Percentiles rank a stretch among this genome's conserved stretches.
Evolutionary conservation across 2,113 vertebrate species (phyloP).

Genomic region (Ondatra zibethicus): DNA sequence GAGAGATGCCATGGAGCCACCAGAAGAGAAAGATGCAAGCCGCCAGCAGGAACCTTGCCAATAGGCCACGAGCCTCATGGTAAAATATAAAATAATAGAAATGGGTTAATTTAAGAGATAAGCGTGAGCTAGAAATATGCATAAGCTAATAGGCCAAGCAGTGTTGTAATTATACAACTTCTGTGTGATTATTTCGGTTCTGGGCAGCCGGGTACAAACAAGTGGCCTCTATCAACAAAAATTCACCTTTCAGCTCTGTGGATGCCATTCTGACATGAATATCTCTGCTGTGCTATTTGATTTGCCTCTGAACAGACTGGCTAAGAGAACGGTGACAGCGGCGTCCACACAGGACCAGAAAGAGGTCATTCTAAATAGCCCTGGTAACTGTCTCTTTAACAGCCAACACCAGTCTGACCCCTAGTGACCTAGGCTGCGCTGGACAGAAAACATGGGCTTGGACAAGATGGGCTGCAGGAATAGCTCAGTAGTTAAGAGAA

Average conservation of each 20-base stretch:
- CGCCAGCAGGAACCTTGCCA: too few species aligned
- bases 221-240: too few species aligned
- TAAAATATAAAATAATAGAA: too few species aligned
- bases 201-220: too few species aligned
- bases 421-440: neutral
- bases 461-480: neutral
- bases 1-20: too few species aligned
- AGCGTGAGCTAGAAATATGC: too few species aligned
- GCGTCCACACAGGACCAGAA: neutral
- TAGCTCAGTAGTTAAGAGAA: neutral
- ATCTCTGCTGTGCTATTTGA: neutral
- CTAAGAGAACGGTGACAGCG: neutral
- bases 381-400: neutral
- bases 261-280: neutral
- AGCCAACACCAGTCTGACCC: neutral
- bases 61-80: too few species aligned
- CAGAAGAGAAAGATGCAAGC: too few species aligned
- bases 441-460: neutral
- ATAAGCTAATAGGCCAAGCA: too few species aligned
- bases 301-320: neutral
- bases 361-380: neutral
- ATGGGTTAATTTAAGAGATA: too few species aligned
- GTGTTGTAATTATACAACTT: too few species aligned
- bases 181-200: too few species aligned
- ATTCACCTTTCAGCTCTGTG: neutral